Evolutionary conservation across 2,888 invertebrate genomes (phyloP).

Genomic region (Pristionchus japonicus): DNA sequence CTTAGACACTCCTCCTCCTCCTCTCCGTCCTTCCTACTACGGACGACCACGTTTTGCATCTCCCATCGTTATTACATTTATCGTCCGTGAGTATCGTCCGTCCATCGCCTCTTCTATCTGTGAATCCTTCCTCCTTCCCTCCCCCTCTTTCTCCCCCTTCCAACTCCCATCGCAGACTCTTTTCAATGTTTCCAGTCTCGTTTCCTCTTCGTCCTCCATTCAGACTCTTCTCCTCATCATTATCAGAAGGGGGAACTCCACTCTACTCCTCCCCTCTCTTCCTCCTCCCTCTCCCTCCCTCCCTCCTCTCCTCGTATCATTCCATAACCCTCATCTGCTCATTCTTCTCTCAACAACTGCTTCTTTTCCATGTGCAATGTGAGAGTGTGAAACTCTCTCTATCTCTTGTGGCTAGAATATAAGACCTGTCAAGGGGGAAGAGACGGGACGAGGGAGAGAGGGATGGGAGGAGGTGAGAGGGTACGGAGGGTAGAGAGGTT

Average conservation of each 20-base stretch:
- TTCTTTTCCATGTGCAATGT: slow-evolving; percentile 31
- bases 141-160: background rate
- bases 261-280: background rate
- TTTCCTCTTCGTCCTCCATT: slow-evolving; percentile 30
- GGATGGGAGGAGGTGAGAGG: background rate
- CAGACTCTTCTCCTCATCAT: background rate
- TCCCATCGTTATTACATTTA: slow-evolving; percentile 20
- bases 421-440: slow-evolving; percentile 15
- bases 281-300: background rate
- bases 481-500: background rate
- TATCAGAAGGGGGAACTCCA: slow-evolving; percentile 12
- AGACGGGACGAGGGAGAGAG: background rate
- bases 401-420: slow-evolving; percentile 9
- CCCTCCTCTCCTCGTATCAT: slow-evolving; percentile 11
- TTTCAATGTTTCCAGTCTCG: background rate
- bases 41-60: background rate
- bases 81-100: background rate
- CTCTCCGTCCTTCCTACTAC: background rate
- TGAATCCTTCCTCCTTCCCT: slow-evolving; percentile 4
- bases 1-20: slow-evolving; percentile 8
- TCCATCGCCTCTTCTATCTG: too few species aligned
- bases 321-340: slow-evolving; percentile 33
- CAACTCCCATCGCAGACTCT: slow-evolving; percentile 4
- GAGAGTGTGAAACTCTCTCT: slow-evolving; percentile 36
- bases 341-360: slow-evolving; percentile 34